These are phyloP conservation scores for Clarias batrachus DNA, from an alignment of 2,113 vertebrate genomes.

Conservation along the genomic window DNA sequence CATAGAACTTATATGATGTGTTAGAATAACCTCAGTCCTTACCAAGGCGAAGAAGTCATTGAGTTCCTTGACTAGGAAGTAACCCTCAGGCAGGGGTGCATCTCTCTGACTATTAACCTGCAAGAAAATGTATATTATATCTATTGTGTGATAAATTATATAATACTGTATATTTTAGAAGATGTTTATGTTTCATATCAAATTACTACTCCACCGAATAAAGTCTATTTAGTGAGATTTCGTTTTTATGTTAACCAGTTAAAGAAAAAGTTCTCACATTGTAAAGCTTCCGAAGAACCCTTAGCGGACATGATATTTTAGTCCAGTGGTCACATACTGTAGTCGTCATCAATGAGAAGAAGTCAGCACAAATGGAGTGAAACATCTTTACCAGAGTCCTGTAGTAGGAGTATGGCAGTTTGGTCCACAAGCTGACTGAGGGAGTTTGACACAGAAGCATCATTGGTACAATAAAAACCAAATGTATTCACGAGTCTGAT, in stretches of 20 bases:
- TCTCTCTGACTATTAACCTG: constrained; percentile 36
- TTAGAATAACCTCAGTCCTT: not conserved
- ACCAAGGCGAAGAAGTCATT: not conserved
- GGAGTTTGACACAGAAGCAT: not conserved
- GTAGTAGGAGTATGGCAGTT: constrained; percentile 30
- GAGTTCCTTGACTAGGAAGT: constrained; percentile 5
- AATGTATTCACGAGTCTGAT: too few species aligned
- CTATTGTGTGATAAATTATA: too few species aligned
- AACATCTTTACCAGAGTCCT: constrained; percentile 39
- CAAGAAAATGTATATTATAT: not conserved
- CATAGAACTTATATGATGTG: not conserved
- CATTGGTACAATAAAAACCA: not conserved
- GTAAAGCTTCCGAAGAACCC: constrained; percentile 15
- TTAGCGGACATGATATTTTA: not conserved
- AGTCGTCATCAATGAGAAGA: constrained; percentile 14
- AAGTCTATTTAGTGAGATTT: too few species aligned
- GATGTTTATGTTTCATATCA: too few species aligned
- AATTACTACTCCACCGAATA: too few species aligned
- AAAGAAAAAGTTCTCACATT: not conserved
- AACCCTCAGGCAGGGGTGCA: not conserved
- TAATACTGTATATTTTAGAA: too few species aligned
- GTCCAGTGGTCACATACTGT: constrained; percentile 23
- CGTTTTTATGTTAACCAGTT: too few species aligned
- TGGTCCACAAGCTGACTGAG: constrained; percentile 37
- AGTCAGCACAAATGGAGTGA: not conserved